phyloP scores from a whole-genome alignment of 2,888 invertebrate genomes.

The Helleia helle region DNA sequence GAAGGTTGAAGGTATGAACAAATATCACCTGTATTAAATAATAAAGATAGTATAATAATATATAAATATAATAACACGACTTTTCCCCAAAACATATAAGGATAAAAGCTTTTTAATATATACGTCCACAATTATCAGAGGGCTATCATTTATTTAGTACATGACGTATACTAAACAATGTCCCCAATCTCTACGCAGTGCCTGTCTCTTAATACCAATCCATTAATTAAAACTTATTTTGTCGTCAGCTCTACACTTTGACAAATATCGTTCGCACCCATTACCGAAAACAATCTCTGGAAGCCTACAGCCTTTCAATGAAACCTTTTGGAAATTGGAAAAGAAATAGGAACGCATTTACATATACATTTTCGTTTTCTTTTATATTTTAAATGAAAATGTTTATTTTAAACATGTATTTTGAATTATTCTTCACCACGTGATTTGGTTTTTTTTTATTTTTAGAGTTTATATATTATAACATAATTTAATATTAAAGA shows the following conservation, averaged over 20 bases:
- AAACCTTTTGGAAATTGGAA: slow-evolving; percentile 8
- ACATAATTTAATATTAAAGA: no score
- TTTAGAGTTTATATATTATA: no score
- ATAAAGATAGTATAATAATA: no score
- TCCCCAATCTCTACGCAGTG: slow-evolving; percentile 43
- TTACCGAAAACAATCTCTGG: slow-evolving; percentile 30
- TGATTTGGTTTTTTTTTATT: no score
- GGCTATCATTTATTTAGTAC: slow-evolving; percentile 19
- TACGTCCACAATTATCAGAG: slow-evolving; percentile 6
- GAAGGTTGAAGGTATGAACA: no score
- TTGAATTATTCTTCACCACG: no score
- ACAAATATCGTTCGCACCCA: slow-evolving; percentile 42
- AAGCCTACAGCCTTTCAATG: slow-evolving; percentile 2
- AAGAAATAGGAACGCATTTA: slow-evolving; percentile 2
- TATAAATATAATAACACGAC: no score
- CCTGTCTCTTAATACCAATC: slow-evolving; percentile 64
- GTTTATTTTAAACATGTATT: not conserved
- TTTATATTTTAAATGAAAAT: not conserved
- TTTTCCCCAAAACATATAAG: no score
- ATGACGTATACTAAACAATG: slow-evolving; percentile 25
- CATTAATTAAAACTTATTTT: slow-evolving; percentile 74
- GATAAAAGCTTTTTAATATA: slow-evolving; percentile 5
- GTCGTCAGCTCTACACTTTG: slow-evolving; percentile 46
- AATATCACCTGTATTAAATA: no score
- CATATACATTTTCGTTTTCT: slow-evolving; percentile 2